These are phyloP conservation scores for Nephrotoma appendiculata DNA, from an alignment of 2,888 invertebrate genomes.

Conservation along the genomic window DNA sequence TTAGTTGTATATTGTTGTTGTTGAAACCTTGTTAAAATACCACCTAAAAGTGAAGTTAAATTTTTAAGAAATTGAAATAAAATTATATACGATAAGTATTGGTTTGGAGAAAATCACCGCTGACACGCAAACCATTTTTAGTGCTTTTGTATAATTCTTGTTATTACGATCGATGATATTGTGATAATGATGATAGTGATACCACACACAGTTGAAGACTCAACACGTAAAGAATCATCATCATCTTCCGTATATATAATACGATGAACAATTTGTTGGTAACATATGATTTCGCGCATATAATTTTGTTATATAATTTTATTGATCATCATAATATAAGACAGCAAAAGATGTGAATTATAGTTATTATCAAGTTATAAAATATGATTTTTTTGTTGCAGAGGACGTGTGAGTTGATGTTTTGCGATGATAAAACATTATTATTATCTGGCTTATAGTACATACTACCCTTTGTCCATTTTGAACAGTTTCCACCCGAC, in stretches of 20 bases:
- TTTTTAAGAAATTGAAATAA: neutral
- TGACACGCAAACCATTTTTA: neutral
- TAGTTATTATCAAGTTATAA: neutral
- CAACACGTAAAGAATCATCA: neutral
- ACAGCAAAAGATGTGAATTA: neutral
- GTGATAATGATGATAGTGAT: neutral
- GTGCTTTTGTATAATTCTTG: neutral
- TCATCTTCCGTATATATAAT: neutral
- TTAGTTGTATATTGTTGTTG: neutral
- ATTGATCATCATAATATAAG: neutral
- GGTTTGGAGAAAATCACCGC: neutral
- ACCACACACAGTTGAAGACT: neutral
- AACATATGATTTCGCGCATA: neutral
- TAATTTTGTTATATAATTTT: neutral
- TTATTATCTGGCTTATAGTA: neutral
- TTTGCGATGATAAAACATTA: neutral
- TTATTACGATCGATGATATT: neutral
- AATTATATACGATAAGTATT: neutral
- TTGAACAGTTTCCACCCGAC: too few species aligned
- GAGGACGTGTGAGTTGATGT: neutral
- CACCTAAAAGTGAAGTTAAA: neutral
- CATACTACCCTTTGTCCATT: neutral
- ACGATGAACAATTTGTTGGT: neutral
- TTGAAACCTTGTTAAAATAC: neutral
- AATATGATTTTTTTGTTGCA: neutral